Conservation (phyloP, 2,888 invertebrate species). For the Ophraella communa region DNA sequence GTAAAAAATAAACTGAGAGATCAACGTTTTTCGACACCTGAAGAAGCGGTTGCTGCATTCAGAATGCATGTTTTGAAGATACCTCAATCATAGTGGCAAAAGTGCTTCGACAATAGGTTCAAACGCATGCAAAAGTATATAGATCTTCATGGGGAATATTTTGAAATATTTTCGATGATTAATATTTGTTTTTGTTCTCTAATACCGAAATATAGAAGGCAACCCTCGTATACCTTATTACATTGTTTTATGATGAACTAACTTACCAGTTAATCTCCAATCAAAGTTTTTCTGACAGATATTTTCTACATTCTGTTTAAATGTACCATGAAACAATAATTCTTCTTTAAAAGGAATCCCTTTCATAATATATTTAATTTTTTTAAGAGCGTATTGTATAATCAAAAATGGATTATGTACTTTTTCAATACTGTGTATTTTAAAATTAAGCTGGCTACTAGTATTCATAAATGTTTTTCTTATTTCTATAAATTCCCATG, state of each 20-base stretch:
- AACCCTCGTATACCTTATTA: no score
- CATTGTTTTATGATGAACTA: not conserved
- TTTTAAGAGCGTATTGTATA: conserved; percentile 4
- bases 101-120: no score
- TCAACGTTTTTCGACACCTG: no score
- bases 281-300: conserved; percentile 6
- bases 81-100: no score
- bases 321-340: conserved; percentile 9
- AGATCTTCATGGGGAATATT: no score
- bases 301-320: not conserved
- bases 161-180: no score
- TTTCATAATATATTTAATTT: not conserved
- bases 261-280: conserved; percentile 7
- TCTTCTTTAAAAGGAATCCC: not conserved
- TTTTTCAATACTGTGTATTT: not conserved
- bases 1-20: no score
- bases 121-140: no score
- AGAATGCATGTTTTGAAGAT: no score
- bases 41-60: no score
- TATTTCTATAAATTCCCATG: conserved; percentile 3
- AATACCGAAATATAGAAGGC: no score
- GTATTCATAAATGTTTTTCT: not conserved
- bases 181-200: no score
- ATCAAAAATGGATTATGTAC: conserved; percentile 9
- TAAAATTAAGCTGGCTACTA: conserved; percentile 2